A percentile compares a stretch with the other conserved stretches of the same genome.
phyloP scores from a whole-genome alignment of 2,113 vertebrate species.

The Mesitornis unicolor region DNA sequence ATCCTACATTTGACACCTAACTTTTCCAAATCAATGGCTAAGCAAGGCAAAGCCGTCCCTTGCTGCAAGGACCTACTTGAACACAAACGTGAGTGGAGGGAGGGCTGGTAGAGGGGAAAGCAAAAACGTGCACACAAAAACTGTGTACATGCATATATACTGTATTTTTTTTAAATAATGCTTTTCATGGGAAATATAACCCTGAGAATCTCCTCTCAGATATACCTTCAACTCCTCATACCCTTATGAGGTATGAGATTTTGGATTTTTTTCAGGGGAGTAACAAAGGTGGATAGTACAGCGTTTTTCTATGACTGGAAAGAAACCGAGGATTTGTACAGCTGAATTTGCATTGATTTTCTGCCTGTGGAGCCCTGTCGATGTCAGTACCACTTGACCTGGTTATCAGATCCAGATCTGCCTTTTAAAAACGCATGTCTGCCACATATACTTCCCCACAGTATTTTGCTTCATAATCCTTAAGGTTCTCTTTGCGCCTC shows the following conservation, averaged over 20 bases:
- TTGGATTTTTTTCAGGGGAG: background rate
- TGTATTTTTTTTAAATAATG: background rate
- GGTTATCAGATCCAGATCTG: background rate
- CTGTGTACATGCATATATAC: background rate
- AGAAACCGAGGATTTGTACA: background rate
- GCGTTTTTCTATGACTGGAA: background rate
- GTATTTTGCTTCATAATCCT: background rate
- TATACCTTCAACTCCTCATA: background rate
- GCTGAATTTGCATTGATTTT: background rate
- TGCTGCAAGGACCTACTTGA: background rate
- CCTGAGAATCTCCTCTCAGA: background rate
- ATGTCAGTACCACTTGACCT: background rate
- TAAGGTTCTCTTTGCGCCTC: background rate
- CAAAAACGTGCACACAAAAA: background rate
- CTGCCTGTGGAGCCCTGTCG: background rate
- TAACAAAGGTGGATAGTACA: background rate
- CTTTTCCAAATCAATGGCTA: background rate
- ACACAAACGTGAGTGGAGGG: background rate
- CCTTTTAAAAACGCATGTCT: background rate
- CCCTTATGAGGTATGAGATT: too few relatives aligned
- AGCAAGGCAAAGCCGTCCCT: background rate
- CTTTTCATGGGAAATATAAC: background rate
- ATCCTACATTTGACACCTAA: background rate
- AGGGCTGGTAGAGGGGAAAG: background rate
- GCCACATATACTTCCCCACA: background rate